Conservation (phyloP, 35 echinoderm and acorn worm species). For the Diadema setosum region DNA sequence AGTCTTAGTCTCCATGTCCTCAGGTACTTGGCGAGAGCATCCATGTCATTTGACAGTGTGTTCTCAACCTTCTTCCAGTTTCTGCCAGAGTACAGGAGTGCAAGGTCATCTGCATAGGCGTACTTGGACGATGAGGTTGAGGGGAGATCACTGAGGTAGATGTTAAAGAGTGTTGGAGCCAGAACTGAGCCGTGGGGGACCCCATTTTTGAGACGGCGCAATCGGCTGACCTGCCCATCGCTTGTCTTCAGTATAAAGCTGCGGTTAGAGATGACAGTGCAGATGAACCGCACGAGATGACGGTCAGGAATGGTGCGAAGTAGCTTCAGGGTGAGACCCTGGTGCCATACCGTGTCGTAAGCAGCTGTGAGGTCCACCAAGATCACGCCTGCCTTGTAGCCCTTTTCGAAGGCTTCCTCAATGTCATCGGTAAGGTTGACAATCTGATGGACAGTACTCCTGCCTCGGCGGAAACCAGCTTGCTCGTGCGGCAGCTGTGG, state of each 20-base stretch:
- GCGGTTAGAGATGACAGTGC: slow-evolving; percentile 1
- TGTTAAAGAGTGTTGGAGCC: background rate
- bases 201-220: background rate
- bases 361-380: slow-evolving; percentile 11
- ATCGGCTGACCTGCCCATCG: background rate
- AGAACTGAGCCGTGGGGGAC: background rate
- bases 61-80: background rate
- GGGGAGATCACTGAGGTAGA: background rate
- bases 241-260: slow-evolving; percentile 33
- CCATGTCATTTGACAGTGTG: background rate
- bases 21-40: background rate
- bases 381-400: background rate
- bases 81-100: background rate
- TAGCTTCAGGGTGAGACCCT: background rate
- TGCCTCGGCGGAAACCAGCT: background rate
- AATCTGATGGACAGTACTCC: background rate
- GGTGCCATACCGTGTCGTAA: slow-evolving; percentile 22
- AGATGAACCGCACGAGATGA: background rate
- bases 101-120: background rate
- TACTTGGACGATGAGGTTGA: background rate
- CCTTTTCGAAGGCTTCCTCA: background rate
- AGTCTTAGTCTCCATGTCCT: background rate
- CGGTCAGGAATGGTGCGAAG: background rate
- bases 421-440: slow-evolving; percentile 14
- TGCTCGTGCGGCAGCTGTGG: background rate